Percentiles rank a stretch among this genome's conserved stretches.
These are phyloP conservation scores for Thysanoteuthis rhombus DNA, from an alignment of 2,888 invertebrate species.

Conservation along the genomic window DNA sequence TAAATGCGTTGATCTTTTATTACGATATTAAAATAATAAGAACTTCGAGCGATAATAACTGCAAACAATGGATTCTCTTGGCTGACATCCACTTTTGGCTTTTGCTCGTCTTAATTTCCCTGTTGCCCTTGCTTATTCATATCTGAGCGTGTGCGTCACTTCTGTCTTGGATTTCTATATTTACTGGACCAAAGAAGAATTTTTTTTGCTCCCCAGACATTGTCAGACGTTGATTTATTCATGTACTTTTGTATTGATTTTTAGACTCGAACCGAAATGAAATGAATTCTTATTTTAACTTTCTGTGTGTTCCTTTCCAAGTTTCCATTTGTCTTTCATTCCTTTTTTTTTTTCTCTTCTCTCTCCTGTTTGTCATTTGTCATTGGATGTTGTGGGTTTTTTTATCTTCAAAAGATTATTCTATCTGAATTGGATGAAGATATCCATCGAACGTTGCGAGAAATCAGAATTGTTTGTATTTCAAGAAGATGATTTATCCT, in stretches of 20 bases:
- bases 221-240: not conserved
- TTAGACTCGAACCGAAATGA: not conserved
- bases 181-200: not conserved
- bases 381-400: too few relatives aligned
- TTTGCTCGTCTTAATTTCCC: not conserved
- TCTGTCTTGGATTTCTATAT: not conserved
- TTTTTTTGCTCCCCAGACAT: not conserved
- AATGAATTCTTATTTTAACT: not conserved
- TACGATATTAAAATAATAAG: too few relatives aligned
- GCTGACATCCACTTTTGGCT: not conserved
- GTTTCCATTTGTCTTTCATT: not conserved
- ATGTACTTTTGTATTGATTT: not conserved
- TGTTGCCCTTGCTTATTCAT: not conserved
- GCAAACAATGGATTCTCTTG: not conserved
- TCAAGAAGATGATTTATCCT: not conserved
- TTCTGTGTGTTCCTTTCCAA: not conserved
- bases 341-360: not conserved
- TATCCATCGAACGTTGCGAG: not conserved
- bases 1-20: too few relatives aligned
- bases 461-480: not conserved
- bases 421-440: not conserved
- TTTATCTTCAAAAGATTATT: too few relatives aligned
- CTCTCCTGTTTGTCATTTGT: not conserved
- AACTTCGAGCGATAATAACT: not conserved
- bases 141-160: not conserved